Evolutionary conservation across 2,888 invertebrate genomes (phyloP).

Genomic region (Rhagonycha lutea): DNA sequence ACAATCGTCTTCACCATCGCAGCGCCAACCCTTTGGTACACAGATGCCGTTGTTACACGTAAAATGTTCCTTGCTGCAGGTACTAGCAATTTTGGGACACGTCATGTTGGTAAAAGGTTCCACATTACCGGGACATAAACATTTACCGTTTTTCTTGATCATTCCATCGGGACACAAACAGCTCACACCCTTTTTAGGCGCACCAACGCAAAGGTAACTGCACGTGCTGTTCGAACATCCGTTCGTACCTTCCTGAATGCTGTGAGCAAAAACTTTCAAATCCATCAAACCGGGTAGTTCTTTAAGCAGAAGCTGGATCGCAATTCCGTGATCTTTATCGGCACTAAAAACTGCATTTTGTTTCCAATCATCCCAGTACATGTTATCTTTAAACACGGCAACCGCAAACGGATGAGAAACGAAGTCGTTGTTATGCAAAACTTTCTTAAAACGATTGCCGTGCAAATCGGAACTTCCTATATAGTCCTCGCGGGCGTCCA

Average conservation of each 20-base stretch:
- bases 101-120: slow-evolving; percentile 68
- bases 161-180: slow-evolving; percentile 82
- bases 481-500: slow-evolving; percentile 81
- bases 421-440: slow-evolving; percentile 63
- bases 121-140: slow-evolving; percentile 76
- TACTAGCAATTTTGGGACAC: slow-evolving; percentile 67
- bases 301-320: slow-evolving; percentile 57
- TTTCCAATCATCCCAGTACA: slow-evolving; percentile 93
- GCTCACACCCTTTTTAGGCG: slow-evolving; percentile 65
- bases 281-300: slow-evolving; percentile 79
- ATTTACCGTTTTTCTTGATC: slow-evolving; percentile 58
- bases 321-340: slow-evolving; percentile 75
- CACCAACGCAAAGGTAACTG: slow-evolving; percentile 77
- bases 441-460: slow-evolving; percentile 68
- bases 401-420: slow-evolving; percentile 86
- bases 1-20: slow-evolving; percentile 72
- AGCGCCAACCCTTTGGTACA: slow-evolving; percentile 64
- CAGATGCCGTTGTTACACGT: slow-evolving; percentile 64
- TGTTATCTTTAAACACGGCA: slow-evolving; percentile 79
- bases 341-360: slow-evolving; percentile 77
- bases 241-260: slow-evolving; percentile 75
- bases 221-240: slow-evolving; percentile 69
- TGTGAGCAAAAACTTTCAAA: slow-evolving; percentile 78
- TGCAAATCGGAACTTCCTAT: slow-evolving; percentile 78
- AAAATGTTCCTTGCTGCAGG: slow-evolving; percentile 63